These are phyloP conservation scores for Oceanites oceanicus DNA, from an alignment of 2,113 vertebrate genomes.

Conservation along the genomic window DNA sequence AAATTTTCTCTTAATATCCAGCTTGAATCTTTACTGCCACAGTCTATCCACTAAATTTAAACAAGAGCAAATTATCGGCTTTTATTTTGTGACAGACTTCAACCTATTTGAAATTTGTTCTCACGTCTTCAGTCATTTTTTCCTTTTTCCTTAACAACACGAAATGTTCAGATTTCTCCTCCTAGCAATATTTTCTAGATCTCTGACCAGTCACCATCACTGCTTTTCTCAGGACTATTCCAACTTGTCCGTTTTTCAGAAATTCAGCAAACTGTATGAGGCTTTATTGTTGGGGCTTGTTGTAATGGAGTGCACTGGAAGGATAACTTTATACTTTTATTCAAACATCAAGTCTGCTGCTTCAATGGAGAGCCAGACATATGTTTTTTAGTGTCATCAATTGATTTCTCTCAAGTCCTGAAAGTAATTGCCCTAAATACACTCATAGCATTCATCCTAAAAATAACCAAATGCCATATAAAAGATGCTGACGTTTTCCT, in stretches of 20 bases:
- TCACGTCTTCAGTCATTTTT: background rate
- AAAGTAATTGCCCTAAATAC: conserved; percentile 48
- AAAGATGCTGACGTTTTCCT: conserved; percentile 16
- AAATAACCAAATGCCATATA: conserved; percentile 33
- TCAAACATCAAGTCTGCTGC: conserved; percentile 2
- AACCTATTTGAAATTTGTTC: background rate
- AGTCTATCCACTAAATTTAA: background rate
- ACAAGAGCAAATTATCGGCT: background rate
- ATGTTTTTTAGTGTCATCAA: conserved; percentile 6
- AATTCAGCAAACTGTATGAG: background rate
- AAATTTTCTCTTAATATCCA: background rate
- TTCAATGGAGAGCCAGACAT: conserved; percentile 2
- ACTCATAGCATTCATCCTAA: background rate
- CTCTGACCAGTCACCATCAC: background rate
- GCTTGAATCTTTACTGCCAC: background rate
- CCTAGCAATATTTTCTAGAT: background rate
- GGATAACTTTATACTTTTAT: background rate
- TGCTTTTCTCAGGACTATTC: background rate
- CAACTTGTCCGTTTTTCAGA: background rate
- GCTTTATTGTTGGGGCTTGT: background rate
- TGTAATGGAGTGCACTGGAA: background rate
- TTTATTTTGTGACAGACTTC: background rate
- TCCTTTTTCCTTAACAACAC: background rate
- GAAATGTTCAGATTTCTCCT: background rate
- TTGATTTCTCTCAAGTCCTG: conserved; percentile 30